Base-by-base conservation (phyloP, 2,797 vertebrate species). In the Malacoctenus gilli region DNA sequence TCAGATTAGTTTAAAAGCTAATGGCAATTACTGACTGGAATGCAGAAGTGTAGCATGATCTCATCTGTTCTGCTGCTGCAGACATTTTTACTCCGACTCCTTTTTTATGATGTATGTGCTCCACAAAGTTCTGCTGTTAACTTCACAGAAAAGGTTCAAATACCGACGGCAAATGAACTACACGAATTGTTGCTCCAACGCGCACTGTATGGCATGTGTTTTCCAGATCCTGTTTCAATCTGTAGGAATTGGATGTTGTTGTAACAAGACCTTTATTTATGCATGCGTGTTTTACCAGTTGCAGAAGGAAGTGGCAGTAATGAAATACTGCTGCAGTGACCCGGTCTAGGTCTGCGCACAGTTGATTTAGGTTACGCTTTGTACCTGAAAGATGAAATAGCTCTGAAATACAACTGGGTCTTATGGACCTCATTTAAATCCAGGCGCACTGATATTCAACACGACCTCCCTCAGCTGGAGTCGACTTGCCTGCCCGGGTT, bases 361-460 rank as follows among this genome's bases (percentile, higher is more conserved):
- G 48, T 60, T 4, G 16, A 62, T 54, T 71, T 35, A 35, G 43
- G 23, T 60, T 37, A 13, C 31, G 46, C 37, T 40, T 37, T 25
- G 44, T 43, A 54, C 21, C 30, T 55, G 30, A 59, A 55, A 41
- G 23, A 35, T 31, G 23, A 37, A 28, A 28, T 44, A 31, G 37
- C 44, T 75, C 38, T 39, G 3, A 8, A 4, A 51, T 44, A n/a
- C 51, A 52, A 51, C 50, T 43, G 43, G 1, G 4, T 66, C 43
- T 59, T 22, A 38, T 49, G 37, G 19, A 65, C 39, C 38, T 40
- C 35, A 32, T 59, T 53, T 55, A 50, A 28, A 69, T 48, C 1
- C 9, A 23, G n/a, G 49, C 40, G 37, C 55, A 38, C 46, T 59
- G 48, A 68, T 57, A 61, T 55, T 36, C 8, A 50, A 42, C 38